Base-by-base conservation (phyloP, 2,113 vertebrate genomes). In the Phaetusa simplex region DNA sequence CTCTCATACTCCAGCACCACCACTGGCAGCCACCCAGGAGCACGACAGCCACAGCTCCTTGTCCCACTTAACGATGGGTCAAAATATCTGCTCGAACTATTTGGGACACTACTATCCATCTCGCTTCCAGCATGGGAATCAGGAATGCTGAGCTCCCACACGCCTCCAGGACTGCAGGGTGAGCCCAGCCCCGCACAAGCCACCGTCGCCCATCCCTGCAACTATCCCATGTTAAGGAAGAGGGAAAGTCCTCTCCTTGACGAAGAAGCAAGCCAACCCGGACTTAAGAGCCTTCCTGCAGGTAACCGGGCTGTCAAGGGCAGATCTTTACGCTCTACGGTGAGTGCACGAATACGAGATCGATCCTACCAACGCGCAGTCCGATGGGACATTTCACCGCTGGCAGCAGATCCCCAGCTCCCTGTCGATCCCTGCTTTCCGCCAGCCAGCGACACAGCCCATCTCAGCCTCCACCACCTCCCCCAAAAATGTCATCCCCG, bases 191-290 rank as follows among this genome's bases (percentile, higher is more conserved):
- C 52, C 26, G 1, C 3, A 18, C 61, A 61, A 71, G 22, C 14
- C 58, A 67, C 62, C 8, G 1, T 24, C 34, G 30, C 12, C 50
- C 59, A 52, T 13, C 65, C 78, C 56, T 45, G 10, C 34, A 59
- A 85, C 34, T 0, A 0, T 4, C 45, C 52, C 2, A 0, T 2
- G 6, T 11, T 10, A 22, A 69, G 38, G 14, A 62, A 62, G 4
- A 59, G 6, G 40, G 4, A 5, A 76, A 78, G 50, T 24, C 64
- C 7, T 23, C n/a, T 69, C 53, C 58, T 40, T 11, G 23, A 36
- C 2, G 11, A 45, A 86, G 0, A 1, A 81, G 12, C 30, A 56
- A 88, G 10, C 8, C 72, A 86, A 30, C 30, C 55, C 23, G 45
- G 47, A 66, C 36, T 38, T 17, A 45, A 43, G 45, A 82, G 26